Evolutionary conservation across 2,113 vertebrate genomes (phyloP), one percentile per base, ranked within the genome.

Genomic region (Trogon surrucura): DNA sequence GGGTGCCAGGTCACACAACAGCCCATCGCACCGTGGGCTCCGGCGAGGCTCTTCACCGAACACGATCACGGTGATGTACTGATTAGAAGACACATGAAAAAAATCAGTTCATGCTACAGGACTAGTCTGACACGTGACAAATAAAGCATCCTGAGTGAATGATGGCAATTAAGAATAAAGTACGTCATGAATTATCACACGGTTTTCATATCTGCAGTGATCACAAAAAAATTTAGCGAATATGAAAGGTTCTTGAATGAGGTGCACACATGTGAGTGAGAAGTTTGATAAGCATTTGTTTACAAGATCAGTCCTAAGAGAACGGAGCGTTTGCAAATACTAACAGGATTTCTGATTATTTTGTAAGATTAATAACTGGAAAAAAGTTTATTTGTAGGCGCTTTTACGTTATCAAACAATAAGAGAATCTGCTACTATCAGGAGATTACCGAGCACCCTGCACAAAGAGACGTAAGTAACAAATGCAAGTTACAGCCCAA

Each of bases 391-490:
- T 48, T 29, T 54, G 22, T 86, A 99, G 97, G 97, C 99, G 19
- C 81, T 99, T 95, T 93, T 98, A 93, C 98, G 99, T 89, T 99
- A 99, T 93, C 98, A 99, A 96, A 99, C 98, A 23, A 91, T 98
- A 81, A 98, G 98, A 85, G 98, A 99, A 80, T 98, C 98, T 6
- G 98, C 98, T 62, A 98, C 98, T 80, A 97, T 98, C 62, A 98
- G 97, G 61, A 98, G 97, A 85, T 91, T 98, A 67, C 71, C 98
- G 34, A 99, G 98, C 7, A 32, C 98, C 61, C 96, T 99, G 47
- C 98, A 98, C 94, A 99, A 98, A 97, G 99, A 97, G 96, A 99
- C 97, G 13, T 98, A 99, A 96, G 98, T 98, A 41, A 97, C 98
- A 60, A 98, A 93, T 98, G 97, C 34, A 99, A 99, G 98, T 99